phyloP scores from a whole-genome alignment of 2,888 invertebrate genomes.

The Eristalinus sepulchralis region DNA sequence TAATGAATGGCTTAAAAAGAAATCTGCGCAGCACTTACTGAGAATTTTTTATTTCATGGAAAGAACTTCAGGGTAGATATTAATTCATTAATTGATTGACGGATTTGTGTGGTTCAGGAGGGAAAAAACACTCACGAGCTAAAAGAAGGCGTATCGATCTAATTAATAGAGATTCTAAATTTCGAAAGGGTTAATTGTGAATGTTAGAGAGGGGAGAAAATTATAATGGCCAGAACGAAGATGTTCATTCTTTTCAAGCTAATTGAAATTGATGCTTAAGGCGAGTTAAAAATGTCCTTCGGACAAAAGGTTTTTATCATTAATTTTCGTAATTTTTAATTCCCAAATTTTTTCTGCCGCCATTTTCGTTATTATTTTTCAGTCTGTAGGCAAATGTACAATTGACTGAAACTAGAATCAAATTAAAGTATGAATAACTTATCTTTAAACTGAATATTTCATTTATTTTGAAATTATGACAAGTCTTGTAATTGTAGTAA shows the following conservation, averaged over 20 bases:
- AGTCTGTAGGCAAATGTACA: no score
- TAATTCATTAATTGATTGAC: conserved; percentile 66
- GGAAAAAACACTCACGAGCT: conserved; percentile 21
- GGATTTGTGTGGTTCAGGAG: conserved; percentile 29
- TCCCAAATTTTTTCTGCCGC: no score
- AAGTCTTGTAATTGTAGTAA: no score
- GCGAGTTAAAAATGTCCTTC: conserved; percentile 20
- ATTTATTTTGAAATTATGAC: no score
- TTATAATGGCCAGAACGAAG: background rate
- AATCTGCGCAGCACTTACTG: background rate
- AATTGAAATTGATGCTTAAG: conserved; percentile 63
- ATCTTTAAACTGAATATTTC: no score
- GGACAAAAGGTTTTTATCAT: background rate
- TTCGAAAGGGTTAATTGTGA: conserved; percentile 38
- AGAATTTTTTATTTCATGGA: background rate
- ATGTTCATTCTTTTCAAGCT: conserved; percentile 24
- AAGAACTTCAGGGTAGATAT: conserved; percentile 21
- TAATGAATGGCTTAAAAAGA: background rate
- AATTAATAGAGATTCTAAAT: conserved; percentile 56
- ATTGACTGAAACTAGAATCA: no score
- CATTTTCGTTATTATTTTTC: no score
- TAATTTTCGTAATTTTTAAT: background rate
- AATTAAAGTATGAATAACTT: no score
- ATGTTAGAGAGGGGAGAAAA: background rate
- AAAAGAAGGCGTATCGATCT: conserved; percentile 28